phyloP scores from a whole-genome alignment of 1,140 invertebrate genomes.

The Thrips palmi region DNA sequence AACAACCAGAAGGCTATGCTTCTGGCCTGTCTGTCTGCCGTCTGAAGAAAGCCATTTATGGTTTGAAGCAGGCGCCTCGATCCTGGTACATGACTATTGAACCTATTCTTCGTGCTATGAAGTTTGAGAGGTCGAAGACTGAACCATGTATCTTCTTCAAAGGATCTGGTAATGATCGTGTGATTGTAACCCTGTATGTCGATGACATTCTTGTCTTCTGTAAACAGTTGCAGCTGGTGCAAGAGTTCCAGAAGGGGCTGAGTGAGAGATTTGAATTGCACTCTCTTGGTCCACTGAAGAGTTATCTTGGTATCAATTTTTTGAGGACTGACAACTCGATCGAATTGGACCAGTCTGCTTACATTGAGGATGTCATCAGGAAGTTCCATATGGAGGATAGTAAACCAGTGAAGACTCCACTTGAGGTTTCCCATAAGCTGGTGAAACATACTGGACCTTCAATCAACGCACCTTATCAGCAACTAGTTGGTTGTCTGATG shows the following conservation, averaged over 20 bases:
- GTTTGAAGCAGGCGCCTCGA: conserved; percentile 19
- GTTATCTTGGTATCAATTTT: conserved; percentile 2
- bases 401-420: conserved; percentile 9
- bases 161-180: conserved; percentile 11
- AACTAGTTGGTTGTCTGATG: conserved; percentile 17
- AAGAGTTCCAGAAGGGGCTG: too few relatives aligned
- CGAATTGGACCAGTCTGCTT: conserved; percentile 18
- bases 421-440: conserved; percentile 7
- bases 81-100: conserved; percentile 19
- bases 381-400: conserved; percentile 18
- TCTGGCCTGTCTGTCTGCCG: conserved; percentile 15
- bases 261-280: conserved; percentile 14
- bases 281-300: neutral
- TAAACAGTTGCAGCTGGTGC: conserved; percentile 10
- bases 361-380: conserved; percentile 17
- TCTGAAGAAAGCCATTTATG: conserved; percentile 23
- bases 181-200: conserved; percentile 20
- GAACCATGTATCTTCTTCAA: conserved; percentile 20
- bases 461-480: conserved; percentile 12
- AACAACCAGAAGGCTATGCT: conserved; percentile 20
- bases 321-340: conserved; percentile 14
- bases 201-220: conserved; percentile 22
- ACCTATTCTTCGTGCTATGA: conserved; percentile 13
- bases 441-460: conserved; percentile 5
- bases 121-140: conserved; percentile 17